Evolutionary conservation across 2,888 invertebrate species (phyloP).

Genomic region (Ditylenchus weischeri): DNA sequence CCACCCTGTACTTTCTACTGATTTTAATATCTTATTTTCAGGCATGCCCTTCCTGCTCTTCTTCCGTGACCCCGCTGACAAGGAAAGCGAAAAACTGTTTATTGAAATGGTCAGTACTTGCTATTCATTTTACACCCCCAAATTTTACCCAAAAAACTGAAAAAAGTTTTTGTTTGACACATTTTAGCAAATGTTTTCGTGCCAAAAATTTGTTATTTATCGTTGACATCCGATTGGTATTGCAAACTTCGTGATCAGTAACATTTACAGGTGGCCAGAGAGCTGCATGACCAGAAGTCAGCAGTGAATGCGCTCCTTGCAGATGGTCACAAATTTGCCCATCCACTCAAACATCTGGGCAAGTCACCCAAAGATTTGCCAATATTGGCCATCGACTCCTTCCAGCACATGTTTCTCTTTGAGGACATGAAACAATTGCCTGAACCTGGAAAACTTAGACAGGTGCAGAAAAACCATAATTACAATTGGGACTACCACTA

Average conservation of each 20-base stretch:
- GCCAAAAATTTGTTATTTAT: too few species aligned
- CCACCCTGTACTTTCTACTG: too few species aligned
- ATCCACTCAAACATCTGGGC: conserved; percentile 93
- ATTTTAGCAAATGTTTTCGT: neutral
- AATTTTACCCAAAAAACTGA: conserved; percentile 16
- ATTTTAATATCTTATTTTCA: too few species aligned
- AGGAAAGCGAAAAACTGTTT: conserved; percentile 80
- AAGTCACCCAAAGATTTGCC: conserved; percentile 85
- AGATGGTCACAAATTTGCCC: conserved; percentile 90
- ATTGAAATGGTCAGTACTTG: conserved; percentile 65
- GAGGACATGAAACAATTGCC: conserved; percentile 70
- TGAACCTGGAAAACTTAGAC: conserved; percentile 51
- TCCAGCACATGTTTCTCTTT: conserved; percentile 86
- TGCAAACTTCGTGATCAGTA: too few species aligned
- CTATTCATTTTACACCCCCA: neutral
- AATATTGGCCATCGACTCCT: conserved; percentile 94
- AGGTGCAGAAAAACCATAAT: conserved; percentile 32
- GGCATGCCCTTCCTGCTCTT: conserved; percentile 86
- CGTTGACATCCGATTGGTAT: too few species aligned
- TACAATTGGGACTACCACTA: too few species aligned
- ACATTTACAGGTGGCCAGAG: conserved; percentile 68
- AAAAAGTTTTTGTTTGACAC: too few species aligned
- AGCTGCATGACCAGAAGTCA: conserved; percentile 82
- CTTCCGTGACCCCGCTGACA: conserved; percentile 81
- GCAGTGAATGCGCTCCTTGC: conserved; percentile 92